Percentiles rank a stretch among this genome's conserved stretches.
These are phyloP conservation scores for Motacilla tschutschensis DNA, from an alignment of 2,113 vertebrate species.

Conservation along the genomic window DNA sequence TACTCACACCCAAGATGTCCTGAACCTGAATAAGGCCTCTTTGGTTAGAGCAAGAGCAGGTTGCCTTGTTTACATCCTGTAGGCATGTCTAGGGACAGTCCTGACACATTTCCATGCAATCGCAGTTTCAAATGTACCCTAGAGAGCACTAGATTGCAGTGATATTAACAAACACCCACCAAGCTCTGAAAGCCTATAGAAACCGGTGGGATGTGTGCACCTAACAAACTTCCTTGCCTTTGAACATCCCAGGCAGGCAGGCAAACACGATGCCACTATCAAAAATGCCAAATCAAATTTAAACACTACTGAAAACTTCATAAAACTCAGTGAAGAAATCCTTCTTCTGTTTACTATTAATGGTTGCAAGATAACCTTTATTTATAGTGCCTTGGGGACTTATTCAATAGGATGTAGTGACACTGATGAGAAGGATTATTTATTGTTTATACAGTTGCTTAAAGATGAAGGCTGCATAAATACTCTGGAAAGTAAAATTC, in stretches of 20 bases:
- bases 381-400: slow-evolving; percentile 3
- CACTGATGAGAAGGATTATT: slow-evolving; percentile 37
- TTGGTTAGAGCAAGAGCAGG: background rate
- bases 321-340: background rate
- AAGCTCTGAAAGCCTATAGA: background rate
- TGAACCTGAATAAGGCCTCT: background rate
- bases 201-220: background rate
- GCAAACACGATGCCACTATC: background rate
- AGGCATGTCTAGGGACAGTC: background rate
- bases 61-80: background rate
- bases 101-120: background rate
- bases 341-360: slow-evolving; percentile 7
- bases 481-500: background rate
- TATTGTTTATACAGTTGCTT: slow-evolving; percentile 28
- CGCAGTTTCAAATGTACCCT: background rate
- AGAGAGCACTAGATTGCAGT: background rate
- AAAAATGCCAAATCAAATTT: background rate
- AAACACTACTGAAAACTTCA: slow-evolving; percentile 11
- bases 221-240: background rate
- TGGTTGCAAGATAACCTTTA: slow-evolving; percentile 20
- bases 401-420: slow-evolving; percentile 2
- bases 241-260: background rate
- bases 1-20: background rate
- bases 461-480: slow-evolving; percentile 14
- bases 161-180: background rate